These are phyloP conservation scores for Pachyramphus minor DNA, from an alignment of 2,113 vertebrate species.

Conservation along the genomic window DNA sequence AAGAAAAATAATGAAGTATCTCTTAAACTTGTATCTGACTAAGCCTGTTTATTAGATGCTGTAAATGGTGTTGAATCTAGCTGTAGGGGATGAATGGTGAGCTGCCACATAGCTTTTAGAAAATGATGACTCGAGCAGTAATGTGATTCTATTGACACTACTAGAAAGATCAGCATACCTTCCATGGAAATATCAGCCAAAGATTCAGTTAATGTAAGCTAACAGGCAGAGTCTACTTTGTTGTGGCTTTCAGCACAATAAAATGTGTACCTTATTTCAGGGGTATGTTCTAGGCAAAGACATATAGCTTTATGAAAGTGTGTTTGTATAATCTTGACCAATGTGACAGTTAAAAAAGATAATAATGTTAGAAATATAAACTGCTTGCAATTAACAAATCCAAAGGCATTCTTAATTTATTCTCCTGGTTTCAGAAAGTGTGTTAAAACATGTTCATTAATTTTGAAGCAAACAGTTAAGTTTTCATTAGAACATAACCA, in stretches of 20 bases:
- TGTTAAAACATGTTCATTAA: background rate
- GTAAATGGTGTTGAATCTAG: background rate
- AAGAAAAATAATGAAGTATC: background rate
- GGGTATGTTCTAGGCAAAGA: background rate
- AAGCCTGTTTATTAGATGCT: background rate
- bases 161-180: constrained; percentile 59
- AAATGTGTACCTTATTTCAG: background rate
- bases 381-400: background rate
- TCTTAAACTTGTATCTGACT: background rate
- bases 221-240: background rate
- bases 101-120: constrained; percentile 50
- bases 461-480: background rate
- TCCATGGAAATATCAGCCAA: constrained; percentile 51
- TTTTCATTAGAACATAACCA: background rate
- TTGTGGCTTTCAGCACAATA: background rate
- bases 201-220: background rate
- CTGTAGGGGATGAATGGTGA: constrained; percentile 11
- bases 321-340: background rate
- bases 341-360: background rate
- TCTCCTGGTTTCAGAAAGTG: background rate
- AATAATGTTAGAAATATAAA: background rate
- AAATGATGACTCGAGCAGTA: constrained; percentile 59
- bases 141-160: constrained; percentile 58
- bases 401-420: background rate
- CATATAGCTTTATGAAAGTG: background rate